These are phyloP conservation scores for Shinisaurus crocodilurus DNA, from an alignment of 2,113 vertebrate species.

Conservation along the genomic window DNA sequence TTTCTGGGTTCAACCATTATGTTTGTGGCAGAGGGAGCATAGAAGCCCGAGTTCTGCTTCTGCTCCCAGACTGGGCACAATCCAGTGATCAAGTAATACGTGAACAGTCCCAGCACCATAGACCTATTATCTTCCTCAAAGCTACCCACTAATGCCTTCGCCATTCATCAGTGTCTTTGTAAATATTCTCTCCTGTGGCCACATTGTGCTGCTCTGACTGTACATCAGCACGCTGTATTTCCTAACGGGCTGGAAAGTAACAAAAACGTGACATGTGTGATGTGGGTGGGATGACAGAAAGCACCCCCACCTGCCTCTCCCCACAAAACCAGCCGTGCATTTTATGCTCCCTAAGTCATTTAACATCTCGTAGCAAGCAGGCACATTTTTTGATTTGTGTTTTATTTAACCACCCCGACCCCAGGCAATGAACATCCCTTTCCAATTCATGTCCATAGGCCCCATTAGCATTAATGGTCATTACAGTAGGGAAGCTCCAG, in stretches of 20 bases:
- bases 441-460: accelerated
- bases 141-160: neutral
- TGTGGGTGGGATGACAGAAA: neutral
- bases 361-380: neutral
- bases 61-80: neutral
- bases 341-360: accelerated
- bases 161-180: neutral
- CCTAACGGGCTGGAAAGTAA: neutral
- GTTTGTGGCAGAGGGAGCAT: neutral
- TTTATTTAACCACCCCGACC: neutral
- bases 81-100: neutral
- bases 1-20: neutral
- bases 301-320: neutral
- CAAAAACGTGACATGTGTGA: accelerated
- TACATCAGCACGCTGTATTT: neutral
- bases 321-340: accelerated
- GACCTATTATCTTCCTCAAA: neutral
- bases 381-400: neutral
- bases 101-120: neutral
- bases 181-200: neutral
- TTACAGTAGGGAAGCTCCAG: accelerated
- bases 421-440: accelerated
- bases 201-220: constrained; percentile 15
- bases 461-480: accelerated
- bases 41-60: neutral